Evolutionary conservation across 2,797 vertebrate species (phyloP).

Genomic region (Acestrorhynchus altus): DNA sequence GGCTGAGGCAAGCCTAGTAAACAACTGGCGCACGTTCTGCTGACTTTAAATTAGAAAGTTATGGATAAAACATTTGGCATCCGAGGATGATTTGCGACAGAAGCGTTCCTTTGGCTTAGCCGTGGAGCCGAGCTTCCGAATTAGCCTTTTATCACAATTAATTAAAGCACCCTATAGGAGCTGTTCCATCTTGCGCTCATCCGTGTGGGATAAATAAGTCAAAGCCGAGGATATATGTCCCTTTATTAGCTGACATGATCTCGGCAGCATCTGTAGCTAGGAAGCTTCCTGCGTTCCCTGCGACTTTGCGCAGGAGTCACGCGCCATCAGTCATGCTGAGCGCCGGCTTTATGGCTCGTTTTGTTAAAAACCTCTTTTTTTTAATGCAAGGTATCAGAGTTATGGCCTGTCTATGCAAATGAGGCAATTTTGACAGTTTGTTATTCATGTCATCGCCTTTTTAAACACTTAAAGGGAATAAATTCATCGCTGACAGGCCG

Average conservation of each 20-base stretch:
- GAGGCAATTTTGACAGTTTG: conserved; percentile 84
- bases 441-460: conserved; percentile 87
- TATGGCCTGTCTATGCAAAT: conserved; percentile 87
- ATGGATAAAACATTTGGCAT: conserved; percentile 81
- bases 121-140: conserved; percentile 76
- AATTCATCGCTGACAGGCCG: conserved; percentile 79
- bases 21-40: conserved; percentile 76
- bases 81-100: conserved; percentile 78
- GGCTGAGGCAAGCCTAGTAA: conserved; percentile 63
- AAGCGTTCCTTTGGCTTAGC: conserved; percentile 82
- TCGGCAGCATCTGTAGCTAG: conserved; percentile 78
- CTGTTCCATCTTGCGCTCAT: conserved; percentile 85
- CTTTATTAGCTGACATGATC: conserved; percentile 86
- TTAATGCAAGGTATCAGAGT: conserved; percentile 86
- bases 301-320: conserved; percentile 78
- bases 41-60: conserved; percentile 81
- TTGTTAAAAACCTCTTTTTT: conserved; percentile 88
- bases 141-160: conserved; percentile 88
- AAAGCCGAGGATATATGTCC: conserved; percentile 83
- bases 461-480: conserved; percentile 87
- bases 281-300: conserved; percentile 67
- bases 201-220: conserved; percentile 84
- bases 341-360: conserved; percentile 85
- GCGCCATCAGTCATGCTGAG: conserved; percentile 81
- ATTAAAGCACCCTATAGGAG: conserved; percentile 83